These are phyloP conservation scores for Alectura lathami DNA, from an alignment of 2,113 vertebrate genomes.

Conservation along the genomic window DNA sequence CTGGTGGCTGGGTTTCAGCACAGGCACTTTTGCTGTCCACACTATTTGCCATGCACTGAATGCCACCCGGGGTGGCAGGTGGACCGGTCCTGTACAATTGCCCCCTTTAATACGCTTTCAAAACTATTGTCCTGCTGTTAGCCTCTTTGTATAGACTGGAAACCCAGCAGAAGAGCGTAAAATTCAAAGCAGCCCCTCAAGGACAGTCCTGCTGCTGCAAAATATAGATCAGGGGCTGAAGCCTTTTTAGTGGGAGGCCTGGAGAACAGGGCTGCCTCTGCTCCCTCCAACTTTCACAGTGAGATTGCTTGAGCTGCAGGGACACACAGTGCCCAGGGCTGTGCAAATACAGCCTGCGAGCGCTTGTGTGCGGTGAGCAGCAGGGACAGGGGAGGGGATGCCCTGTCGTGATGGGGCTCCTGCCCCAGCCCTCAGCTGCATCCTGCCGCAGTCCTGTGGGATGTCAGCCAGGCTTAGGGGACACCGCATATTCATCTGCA, in stretches of 20 bases:
- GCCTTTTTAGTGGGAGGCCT: neutral
- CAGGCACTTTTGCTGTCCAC: neutral
- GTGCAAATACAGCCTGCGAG: neutral
- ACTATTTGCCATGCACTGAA: neutral
- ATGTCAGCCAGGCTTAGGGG: neutral
- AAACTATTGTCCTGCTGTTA: neutral
- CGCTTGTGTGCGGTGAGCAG: neutral
- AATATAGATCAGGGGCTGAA: neutral
- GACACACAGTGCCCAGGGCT: neutral
- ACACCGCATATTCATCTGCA: rapidly evolving
- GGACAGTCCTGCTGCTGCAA: neutral
- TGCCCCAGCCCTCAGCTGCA: too few relatives aligned
- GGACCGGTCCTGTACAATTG: neutral
- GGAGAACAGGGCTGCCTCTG: too few relatives aligned
- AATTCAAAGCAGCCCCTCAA: neutral
- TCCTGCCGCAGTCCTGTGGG: rapidly evolving
- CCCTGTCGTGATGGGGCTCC: too few relatives aligned
- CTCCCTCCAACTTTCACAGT: rapidly evolving
- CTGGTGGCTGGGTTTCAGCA: neutral
- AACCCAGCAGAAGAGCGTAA: neutral
- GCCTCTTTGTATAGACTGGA: neutral
- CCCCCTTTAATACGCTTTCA: neutral
- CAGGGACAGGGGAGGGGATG: neutral
- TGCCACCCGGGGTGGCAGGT: neutral
- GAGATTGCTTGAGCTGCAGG: neutral